Conservation (phyloP, 2,888 invertebrate species). For the Seira sanloemensis region DNA sequence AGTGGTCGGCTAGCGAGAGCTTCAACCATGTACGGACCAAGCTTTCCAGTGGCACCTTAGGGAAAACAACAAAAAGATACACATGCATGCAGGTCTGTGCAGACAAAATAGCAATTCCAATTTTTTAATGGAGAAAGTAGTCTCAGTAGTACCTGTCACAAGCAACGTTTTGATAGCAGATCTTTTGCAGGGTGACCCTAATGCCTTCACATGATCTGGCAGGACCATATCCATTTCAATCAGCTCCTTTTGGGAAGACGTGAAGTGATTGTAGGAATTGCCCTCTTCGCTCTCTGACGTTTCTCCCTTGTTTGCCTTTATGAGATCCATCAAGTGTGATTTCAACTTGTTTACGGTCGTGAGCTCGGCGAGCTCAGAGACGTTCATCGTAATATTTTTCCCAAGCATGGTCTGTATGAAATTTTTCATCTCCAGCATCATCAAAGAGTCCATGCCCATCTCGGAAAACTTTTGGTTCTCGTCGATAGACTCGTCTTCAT, state of each 20-base stretch:
- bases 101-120: no score
- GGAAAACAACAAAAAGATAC: not conserved
- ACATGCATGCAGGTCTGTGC: conserved; percentile 16
- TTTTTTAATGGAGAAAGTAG: conserved; percentile 1
- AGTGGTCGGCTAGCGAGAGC: conserved; percentile 30
- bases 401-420: conserved; percentile 62
- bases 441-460: conserved; percentile 62
- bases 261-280: conserved; percentile 28
- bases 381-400: conserved; percentile 59
- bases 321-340: conserved; percentile 45
- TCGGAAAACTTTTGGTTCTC: conserved; percentile 61
- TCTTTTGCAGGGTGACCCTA: conserved; percentile 6
- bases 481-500: conserved; percentile 56
- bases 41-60: conserved; percentile 60
- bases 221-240: conserved; percentile 59
- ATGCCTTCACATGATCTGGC: conserved; percentile 40
- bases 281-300: conserved; percentile 16
- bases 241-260: conserved; percentile 22
- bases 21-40: conserved; percentile 60
- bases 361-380: conserved; percentile 48
- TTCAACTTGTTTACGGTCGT: conserved; percentile 47
- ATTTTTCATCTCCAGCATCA: conserved; percentile 67
- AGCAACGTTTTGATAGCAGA: conserved; percentile 58
- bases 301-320: conserved; percentile 35
- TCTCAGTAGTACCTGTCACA: conserved; percentile 60